Percentiles rank a stretch among this genome's conserved stretches.
Evolutionary conservation across 2,888 invertebrate species (phyloP).

Genomic region (Oegoconia quadripuncta): DNA sequence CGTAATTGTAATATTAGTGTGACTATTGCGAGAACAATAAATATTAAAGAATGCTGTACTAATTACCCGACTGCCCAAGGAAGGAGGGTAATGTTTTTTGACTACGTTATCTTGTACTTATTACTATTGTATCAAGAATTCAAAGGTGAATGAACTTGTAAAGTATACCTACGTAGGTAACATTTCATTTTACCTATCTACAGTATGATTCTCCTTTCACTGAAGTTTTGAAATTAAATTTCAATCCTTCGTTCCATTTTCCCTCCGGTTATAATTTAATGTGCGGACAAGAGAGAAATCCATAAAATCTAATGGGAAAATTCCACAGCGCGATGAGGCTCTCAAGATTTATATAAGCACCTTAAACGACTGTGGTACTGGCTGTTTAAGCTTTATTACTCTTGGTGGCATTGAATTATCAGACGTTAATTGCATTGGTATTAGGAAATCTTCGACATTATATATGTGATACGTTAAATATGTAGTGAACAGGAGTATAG

Average conservation of each 20-base stretch:
- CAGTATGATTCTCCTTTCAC: constrained; percentile 32
- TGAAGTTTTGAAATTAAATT: constrained; percentile 52
- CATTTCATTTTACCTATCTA: neutral
- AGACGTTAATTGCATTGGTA: neutral
- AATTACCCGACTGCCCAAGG: too few relatives aligned
- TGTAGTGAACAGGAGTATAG: too few relatives aligned
- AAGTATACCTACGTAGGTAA: neutral
- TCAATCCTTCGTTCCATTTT: constrained; percentile 50
- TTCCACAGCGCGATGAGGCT: constrained; percentile 60
- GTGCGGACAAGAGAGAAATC: constrained; percentile 66
- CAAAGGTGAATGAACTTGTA: neutral
- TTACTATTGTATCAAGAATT: neutral
- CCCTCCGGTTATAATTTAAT: constrained; percentile 69
- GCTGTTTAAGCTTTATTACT: constrained; percentile 43
- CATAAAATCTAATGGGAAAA: constrained; percentile 73
- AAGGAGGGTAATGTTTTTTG: too few relatives aligned
- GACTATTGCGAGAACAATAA: too few relatives aligned
- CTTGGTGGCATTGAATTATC: constrained; percentile 24
- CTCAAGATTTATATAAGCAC: constrained; percentile 63
- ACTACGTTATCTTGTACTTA: too few relatives aligned
- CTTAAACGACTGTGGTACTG: constrained; percentile 41
- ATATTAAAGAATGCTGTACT: too few relatives aligned
- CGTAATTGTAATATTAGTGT: too few relatives aligned
- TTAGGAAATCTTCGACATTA: neutral
- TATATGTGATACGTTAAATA: neutral